These are phyloP conservation scores for Phymorhynchus buccinoides DNA, from an alignment of 1,140 invertebrate genomes.

Conservation along the genomic window DNA sequence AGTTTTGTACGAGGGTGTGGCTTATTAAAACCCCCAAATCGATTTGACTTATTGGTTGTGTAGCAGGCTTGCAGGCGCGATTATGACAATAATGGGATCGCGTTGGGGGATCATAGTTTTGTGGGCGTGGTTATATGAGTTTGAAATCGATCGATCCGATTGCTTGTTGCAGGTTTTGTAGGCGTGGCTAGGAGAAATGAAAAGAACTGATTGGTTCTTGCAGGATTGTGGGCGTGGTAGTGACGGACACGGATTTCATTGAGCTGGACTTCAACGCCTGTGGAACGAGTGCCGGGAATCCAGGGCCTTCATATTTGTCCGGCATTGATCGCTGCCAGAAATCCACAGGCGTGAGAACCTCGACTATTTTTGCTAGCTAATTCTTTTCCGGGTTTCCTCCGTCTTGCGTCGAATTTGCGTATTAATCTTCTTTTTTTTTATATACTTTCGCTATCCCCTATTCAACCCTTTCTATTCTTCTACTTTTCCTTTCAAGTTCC, in stretches of 20 bases:
- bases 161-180: slow-evolving; percentile 50
- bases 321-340: slow-evolving; percentile 58
- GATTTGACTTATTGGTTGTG: no score
- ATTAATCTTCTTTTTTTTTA: no score
- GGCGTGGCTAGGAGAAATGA: slow-evolving; percentile 53
- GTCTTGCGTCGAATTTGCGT: no score
- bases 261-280: slow-evolving; percentile 62
- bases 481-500: background rate
- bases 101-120: no score
- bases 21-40: no score
- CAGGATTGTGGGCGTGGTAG: slow-evolving; percentile 57
- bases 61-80: no score
- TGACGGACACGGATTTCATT: slow-evolving; percentile 59
- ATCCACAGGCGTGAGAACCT: slow-evolving; percentile 50
- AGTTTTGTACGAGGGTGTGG: no score
- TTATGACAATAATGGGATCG: no score
- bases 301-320: slow-evolving; percentile 59
- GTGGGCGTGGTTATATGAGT: no score
- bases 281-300: slow-evolving; percentile 58
- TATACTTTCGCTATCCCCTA: no score
- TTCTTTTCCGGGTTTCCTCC: background rate
- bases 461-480: no score
- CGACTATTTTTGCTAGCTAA: background rate
- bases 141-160: no score
- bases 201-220: slow-evolving; percentile 36